Evolutionary conservation across 2,797 vertebrate species (phyloP), one percentile per base, ranked within the genome.

Genomic region (Pseudochaenichthys georgianus): DNA sequence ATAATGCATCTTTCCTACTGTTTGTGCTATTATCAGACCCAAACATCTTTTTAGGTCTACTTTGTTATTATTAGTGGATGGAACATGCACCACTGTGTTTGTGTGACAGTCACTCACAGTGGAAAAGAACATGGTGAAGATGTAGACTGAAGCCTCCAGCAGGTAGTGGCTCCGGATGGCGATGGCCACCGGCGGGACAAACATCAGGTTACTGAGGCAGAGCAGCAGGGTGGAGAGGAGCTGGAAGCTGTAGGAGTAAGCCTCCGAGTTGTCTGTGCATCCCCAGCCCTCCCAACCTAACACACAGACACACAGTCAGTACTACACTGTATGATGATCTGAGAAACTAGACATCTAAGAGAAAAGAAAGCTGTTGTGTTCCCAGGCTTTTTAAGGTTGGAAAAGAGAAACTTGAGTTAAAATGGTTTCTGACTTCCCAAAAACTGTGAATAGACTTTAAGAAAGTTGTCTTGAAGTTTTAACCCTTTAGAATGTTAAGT

Each of bases 51-150:
- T 53, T 28, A 59, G 69, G 62, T 69, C 63, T 64, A 61, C 57
- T 64, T 23, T 12, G 8, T 19, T 46, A 58, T 17, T 61, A 10
- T 55, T 34, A 67, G 51, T 55, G 42, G 12, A 42, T n/a, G 41
- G 21, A 65, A 48, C 43, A 54, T 23, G 47, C 52, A 46, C 7
- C 15, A 12, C 2, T 55, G 31, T 65, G 53, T 31, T 64, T 5
- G 9, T 9, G 17, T 13, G 48, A 19, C 57, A 58, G 55, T 46
- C 42, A 74, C 97, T 95, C 87, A 99, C 98, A 1, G 98, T 99
- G 75, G 98, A 99, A 92, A 99, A 99, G 94, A 99, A 99, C 98
- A 99, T 99, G 85, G 98, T 99, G 93, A 99, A 99, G 85, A 98
- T 96, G 89, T 99, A 99, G 90, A 99, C 96, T 0, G 98, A 97